Evolutionary conservation across 2,797 vertebrate species (phyloP), one percentile per base, ranked within the genome.

Genomic region (Xenops minutus): DNA sequence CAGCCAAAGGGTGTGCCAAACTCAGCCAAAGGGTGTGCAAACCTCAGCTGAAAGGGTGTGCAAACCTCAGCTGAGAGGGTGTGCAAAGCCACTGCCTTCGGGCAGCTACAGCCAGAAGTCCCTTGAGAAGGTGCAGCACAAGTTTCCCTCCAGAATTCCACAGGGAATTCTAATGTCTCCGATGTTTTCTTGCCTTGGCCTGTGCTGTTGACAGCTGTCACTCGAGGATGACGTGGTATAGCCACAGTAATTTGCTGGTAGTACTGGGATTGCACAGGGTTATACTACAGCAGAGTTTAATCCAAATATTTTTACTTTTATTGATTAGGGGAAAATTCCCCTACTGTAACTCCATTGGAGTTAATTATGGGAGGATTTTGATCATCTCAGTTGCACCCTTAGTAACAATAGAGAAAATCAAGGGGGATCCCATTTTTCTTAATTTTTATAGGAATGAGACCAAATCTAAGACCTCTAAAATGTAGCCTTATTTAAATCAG

Each of bases 1-100:
- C 39, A 11, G 16, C 46, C 4, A 0, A 10, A 39, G 14, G 21
- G 9, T 6, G 36, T 3, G 10, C 7, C 2, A 18, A 30, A 13
- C n/a, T 27, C 43, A 5, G 12, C 39, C 9, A 1, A 12, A 48
- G 4, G 2, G 29, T 6, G 30, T n/a, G n/a, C n/a, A n/a, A n/a
- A n/a, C n/a, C n/a, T n/a, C n/a, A n/a, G n/a, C n/a, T n/a, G n/a
- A n/a, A n/a, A n/a, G n/a, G n/a, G n/a, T n/a, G n/a, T 24, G 56
- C 14, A 7, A 17, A 13, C 1, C 39, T 21, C 55, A 48, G 24
- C 56, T 34, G 49, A 11, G 39, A 30, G n/a, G 13, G 6, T 2
- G 24, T 2, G 48, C 46, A 44, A 58, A 59, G 30, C 63, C 52
- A 44, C 63, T n/a, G 72, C 64, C 55, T 54, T 14, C 1, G 0